Percentiles rank a stretch among this genome's conserved stretches.
Conservation (phyloP, 2,113 vertebrate genomes). For the Ailuropoda melanoleuca region DNA sequence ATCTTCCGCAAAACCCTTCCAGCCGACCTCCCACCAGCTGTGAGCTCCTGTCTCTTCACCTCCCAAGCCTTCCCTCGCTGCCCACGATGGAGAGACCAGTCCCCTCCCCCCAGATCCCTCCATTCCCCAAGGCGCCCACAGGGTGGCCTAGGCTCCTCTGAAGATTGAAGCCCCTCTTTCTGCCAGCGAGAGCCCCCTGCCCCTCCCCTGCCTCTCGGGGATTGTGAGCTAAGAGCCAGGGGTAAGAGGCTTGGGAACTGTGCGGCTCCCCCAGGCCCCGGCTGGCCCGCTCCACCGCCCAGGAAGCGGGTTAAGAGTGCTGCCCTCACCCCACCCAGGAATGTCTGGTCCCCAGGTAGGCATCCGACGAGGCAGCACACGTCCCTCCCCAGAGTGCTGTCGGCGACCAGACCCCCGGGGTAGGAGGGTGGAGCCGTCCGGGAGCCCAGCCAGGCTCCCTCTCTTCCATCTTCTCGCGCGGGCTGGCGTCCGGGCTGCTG, state of each 20-base stretch:
- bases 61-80: background rate
- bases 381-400: background rate
- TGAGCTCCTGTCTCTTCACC: background rate
- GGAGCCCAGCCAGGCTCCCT: background rate
- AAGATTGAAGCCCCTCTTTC: background rate
- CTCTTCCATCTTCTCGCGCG: background rate
- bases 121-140: too few species aligned
- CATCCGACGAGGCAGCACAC: fast-evolving
- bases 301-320: background rate
- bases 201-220: slow-evolving; percentile 52
- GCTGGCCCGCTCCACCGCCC: background rate
- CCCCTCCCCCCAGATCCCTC: background rate
- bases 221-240: slow-evolving; percentile 75
- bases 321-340: background rate
- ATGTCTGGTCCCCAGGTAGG: slow-evolving; percentile 67
- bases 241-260: background rate
- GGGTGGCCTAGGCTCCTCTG: background rate
- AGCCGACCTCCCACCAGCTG: background rate
- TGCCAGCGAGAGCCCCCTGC: background rate
- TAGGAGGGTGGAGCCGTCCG: fast-evolving
- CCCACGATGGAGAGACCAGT: background rate
- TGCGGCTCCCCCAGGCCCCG: background rate
- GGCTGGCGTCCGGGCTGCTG: background rate
- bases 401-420: fast-evolving
- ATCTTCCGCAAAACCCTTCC: background rate